phyloP scores from a whole-genome alignment of 2,888 invertebrate genomes.

The Pogonocherus hispidulus region DNA sequence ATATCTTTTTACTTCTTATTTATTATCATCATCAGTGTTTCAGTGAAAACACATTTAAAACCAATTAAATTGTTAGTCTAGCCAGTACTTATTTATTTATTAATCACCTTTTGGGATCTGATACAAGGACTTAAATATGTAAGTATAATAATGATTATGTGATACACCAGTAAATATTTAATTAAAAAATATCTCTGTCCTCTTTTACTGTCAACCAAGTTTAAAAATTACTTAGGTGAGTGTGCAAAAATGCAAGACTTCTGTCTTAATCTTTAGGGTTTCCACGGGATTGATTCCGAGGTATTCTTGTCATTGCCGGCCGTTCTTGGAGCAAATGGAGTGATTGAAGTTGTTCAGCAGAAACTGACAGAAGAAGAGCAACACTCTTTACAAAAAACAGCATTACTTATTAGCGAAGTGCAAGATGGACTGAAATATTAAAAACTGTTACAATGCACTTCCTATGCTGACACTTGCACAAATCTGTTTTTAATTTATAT shows the following conservation, averaged over 20 bases:
- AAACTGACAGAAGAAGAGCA: slow-evolving; percentile 77
- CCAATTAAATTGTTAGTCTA: no score
- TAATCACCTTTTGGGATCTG: no score
- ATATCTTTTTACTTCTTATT: no score
- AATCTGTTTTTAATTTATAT: neutral
- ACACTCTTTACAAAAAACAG: slow-evolving; percentile 76
- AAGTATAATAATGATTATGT: no score
- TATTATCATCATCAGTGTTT: no score
- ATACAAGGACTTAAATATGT: no score
- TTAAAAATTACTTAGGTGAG: neutral
- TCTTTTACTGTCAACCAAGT: slow-evolving; percentile 18
- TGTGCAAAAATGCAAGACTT: neutral
- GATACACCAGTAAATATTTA: no score
- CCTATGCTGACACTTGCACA: neutral
- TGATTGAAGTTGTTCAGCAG: slow-evolving; percentile 81
- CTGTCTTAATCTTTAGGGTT: slow-evolving; percentile 73
- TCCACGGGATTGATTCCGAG: slow-evolving; percentile 85
- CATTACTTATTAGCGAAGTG: slow-evolving; percentile 63
- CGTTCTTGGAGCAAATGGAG: slow-evolving; percentile 79
- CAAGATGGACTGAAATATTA: slow-evolving; percentile 45
- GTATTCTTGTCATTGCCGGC: slow-evolving; percentile 90
- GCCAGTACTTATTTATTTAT: no score
- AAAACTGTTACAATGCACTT: neutral
- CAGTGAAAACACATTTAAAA: no score
- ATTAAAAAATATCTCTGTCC: no score